Conservation (phyloP, 2,888 invertebrate species). For the Platynereis dumerilii region DNA sequence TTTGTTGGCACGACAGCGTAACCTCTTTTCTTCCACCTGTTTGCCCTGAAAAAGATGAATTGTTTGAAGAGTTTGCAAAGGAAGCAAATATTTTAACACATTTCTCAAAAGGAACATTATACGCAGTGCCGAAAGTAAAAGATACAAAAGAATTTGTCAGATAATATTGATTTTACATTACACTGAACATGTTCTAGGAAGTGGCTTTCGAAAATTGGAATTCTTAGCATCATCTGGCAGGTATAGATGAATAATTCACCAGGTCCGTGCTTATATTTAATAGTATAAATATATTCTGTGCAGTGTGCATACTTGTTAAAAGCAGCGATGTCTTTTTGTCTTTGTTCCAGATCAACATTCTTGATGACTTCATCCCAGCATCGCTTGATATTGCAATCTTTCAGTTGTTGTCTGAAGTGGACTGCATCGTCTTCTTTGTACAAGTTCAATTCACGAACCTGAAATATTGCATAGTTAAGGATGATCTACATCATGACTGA, state of each 20-base stretch:
- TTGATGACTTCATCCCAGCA: conserved; percentile 83
- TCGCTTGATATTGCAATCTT: conserved; percentile 70
- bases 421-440: conserved; percentile 80
- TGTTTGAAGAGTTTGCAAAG: not conserved
- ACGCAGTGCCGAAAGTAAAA: no score
- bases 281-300: no score
- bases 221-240: no score
- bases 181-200: no score
- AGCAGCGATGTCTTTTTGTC: conserved; percentile 69
- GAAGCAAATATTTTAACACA: no score
- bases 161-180: no score
- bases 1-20: conserved; percentile 82
- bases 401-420: conserved; percentile 78
- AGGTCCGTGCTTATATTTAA: no score
- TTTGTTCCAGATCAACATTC: conserved; percentile 72
- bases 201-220: no score
- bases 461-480: no score
- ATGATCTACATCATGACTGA: no score
- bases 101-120: no score
- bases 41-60: conserved; percentile 60
- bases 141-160: not conserved
- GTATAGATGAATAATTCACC: no score
- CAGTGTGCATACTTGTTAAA: conserved; percentile 69
- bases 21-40: conserved; percentile 88
- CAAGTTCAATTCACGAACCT: conserved; percentile 75